Evolutionary conservation across 2,797 vertebrate genomes (phyloP).

Genomic region (Poecilia velifera): DNA sequence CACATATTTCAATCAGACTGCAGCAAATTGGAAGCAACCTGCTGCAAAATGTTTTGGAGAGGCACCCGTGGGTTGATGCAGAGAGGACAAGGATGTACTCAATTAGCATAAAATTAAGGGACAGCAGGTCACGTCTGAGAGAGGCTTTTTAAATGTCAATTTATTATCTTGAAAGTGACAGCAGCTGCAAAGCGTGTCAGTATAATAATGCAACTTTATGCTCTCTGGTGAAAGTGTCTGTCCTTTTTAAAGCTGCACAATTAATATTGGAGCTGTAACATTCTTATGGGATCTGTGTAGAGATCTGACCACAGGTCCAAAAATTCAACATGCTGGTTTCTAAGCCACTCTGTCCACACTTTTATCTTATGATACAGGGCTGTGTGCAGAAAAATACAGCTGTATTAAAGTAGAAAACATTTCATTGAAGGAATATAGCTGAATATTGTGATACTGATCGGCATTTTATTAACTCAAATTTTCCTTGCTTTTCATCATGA

Average conservation of each 20-base stretch:
- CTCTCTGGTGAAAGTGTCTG: not conserved
- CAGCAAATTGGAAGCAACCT: not conserved
- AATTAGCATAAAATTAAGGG: slow-evolving; percentile 13
- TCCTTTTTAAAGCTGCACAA: not conserved
- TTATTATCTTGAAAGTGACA: slow-evolving; percentile 6
- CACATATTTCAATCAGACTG: slow-evolving; percentile 2
- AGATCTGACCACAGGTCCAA: not conserved
- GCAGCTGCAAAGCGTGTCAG: not conserved
- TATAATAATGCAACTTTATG: slow-evolving; percentile 4
- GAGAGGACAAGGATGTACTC: slow-evolving; percentile 5
- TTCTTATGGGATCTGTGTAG: not conserved
- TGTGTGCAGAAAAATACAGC: not conserved
- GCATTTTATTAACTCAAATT: not conserved
- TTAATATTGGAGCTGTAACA: not conserved
- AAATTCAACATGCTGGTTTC: not conserved
- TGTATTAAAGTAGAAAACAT: not conserved
- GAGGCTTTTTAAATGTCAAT: slow-evolving; percentile 10
- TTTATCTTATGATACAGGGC: not conserved
- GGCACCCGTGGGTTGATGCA: slow-evolving; percentile 2
- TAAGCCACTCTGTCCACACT: not conserved
- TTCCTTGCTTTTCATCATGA: not conserved
- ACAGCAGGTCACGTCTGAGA: slow-evolving; percentile 7
- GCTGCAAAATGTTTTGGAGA: slow-evolving; percentile 6
- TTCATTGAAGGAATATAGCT: not conserved
- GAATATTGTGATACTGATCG: not conserved